Evolutionary conservation across 2,113 vertebrate species (phyloP), one percentile per base, ranked within the genome.

Genomic region (Callipepla californica): DNA sequence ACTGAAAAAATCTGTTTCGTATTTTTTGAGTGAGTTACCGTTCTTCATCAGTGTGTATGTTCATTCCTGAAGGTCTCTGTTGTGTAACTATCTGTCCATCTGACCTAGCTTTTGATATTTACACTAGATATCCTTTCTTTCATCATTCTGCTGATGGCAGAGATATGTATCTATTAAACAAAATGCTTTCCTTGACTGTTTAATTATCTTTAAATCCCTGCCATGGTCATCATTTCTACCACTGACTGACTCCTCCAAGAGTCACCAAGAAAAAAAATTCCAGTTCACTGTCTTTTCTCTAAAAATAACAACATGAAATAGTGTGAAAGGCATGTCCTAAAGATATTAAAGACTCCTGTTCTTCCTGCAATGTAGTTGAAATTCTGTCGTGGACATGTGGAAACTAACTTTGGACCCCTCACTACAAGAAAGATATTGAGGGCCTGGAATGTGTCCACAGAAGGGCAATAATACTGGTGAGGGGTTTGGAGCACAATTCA

Each of bases 121-220:
- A 42, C 22, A 40, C 6, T 2, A 73, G 28, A 59, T 69, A 62
- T 20, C 26, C 5, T 79, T 14, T 44, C 48, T 69, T 92, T 87
- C 2, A 1, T 55, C 40, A 90, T 89, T 91, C 45, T 91, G 79
- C 63, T 82, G 63, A 58, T 80, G 75, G 47, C 67, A 89, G 67
- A 3, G 2, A 84, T 89, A 48, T 19, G 42, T 11, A 8, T 42
- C 36, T 80, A 48, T 76, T 32, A 62, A 77, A 10, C 4, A 50
- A 85, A 91, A 55, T 45, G 9, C 6, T 93, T 36, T 70, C 38
- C 25, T 65, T 93, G 70, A 67, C 5, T 7, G 4, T 89, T 92
- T 93, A 90, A 92, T 91, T 76, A 63, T 48, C 63, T 73, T 76
- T 69, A 59, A 87, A 77, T 93, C 77, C 67, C 16, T 85, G 28